These are phyloP conservation scores for Alloscopus bannaensis DNA, from an alignment of 2,888 invertebrate species.

Conservation along the genomic window DNA sequence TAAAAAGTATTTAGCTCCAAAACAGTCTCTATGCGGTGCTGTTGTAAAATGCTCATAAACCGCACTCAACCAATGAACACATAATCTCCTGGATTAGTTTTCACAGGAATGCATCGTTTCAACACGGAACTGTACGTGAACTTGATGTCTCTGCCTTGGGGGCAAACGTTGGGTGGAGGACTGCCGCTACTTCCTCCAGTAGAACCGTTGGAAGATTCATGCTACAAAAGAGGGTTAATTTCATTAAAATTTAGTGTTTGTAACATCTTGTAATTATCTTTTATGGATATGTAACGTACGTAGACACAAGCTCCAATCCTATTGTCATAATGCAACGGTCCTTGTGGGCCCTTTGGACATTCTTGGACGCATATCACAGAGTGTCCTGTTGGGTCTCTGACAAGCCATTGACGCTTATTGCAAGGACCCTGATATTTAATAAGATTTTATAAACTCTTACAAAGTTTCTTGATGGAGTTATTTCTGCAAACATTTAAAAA, in stretches of 20 bases:
- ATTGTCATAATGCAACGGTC: background rate
- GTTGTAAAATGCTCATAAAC: too few relatives aligned
- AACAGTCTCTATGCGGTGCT: too few relatives aligned
- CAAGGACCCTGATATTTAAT: background rate
- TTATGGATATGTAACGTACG: too few relatives aligned
- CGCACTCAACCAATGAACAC: constrained; percentile 1
- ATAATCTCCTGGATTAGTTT: background rate
- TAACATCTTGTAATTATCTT: too few relatives aligned
- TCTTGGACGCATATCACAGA: background rate
- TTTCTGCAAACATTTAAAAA: too few relatives aligned
- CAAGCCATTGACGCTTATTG: background rate
- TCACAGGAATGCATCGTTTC: constrained; percentile 7
- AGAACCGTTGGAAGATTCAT: background rate
- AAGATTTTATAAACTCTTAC: too few relatives aligned
- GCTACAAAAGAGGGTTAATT: too few relatives aligned
- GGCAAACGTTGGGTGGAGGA: background rate
- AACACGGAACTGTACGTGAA: background rate
- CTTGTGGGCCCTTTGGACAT: background rate
- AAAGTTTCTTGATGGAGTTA: too few relatives aligned
- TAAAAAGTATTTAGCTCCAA: too few relatives aligned
- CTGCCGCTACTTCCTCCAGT: background rate
- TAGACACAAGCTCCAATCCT: background rate
- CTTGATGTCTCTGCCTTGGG: background rate
- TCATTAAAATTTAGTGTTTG: too few relatives aligned
- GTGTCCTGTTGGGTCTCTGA: background rate